Conservation (phyloP, 2,113 vertebrate species). For the Ageneiosus marmoratus region DNA sequence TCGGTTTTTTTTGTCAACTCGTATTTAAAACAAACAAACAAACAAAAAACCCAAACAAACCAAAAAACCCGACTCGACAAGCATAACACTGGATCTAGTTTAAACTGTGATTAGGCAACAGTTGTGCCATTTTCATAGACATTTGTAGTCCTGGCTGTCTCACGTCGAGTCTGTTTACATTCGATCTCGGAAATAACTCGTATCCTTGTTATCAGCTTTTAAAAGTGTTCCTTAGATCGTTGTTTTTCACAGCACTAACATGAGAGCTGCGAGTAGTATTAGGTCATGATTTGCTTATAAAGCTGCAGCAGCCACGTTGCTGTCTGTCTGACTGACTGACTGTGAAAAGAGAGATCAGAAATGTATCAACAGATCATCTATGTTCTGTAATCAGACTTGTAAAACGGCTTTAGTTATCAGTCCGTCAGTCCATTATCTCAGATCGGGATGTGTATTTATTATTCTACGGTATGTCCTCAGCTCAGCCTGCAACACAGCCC, state of each 20-base stretch:
- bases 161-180: background rate
- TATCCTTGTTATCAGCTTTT: background rate
- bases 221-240: background rate
- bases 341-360: background rate
- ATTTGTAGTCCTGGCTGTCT: background rate
- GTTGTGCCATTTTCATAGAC: slow-evolving; percentile 9
- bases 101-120: background rate
- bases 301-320: slow-evolving; percentile 32
- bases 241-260: background rate
- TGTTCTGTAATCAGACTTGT: background rate
- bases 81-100: background rate
- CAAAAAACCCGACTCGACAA: too few relatives aligned
- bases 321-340: background rate
- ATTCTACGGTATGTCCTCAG: background rate
- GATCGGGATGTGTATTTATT: background rate
- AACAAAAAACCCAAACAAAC: too few relatives aligned
- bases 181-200: background rate
- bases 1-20: background rate
- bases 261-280: background rate
- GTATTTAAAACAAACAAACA: background rate
- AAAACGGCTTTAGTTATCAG: background rate
- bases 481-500: too few relatives aligned
- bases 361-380: background rate
- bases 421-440: background rate
- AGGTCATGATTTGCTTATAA: slow-evolving; percentile 2